Evolutionary conservation across 37 sponge, comb jelly and placozoan species (phyloP), one percentile per base, ranked within the genome.

Genomic region (Ephydatia muelleri): DNA sequence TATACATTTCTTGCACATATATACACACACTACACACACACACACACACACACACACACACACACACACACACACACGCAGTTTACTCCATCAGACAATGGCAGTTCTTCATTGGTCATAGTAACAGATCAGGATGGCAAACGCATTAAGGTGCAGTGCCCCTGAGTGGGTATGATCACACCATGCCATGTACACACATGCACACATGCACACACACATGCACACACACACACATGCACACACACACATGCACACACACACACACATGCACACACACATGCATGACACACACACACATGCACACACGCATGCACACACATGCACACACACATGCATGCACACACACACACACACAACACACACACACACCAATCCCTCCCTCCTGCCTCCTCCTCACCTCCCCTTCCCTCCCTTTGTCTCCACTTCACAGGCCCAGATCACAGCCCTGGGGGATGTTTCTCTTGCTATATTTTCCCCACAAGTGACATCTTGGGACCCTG

Each of bases 401-500:
- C 67, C 68, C 77, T 66, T 49, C 57, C 68, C 76, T 43, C 43
- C 80, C 13, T 37, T 31, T 29, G 9, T 57, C 28, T 6, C 38
- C 36, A 4, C 47, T 37, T 13, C 77, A 38, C 72, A 33, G 32
- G 29, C 12, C 14, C 72, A 71, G 13, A 12, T 71, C 1, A 1
- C 72, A 13, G 33, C 72, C 6, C 72, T 13, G 30, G 30, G 29
- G 8, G 72, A 13, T 71, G 13, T 33, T 0, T 25, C 74, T 22
- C 74, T 38, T 37, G 1, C 30, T 22, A 38, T 69, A 84, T 90
- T 66, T 92, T 97, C 80, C 78, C 93, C 77, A 90, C 92, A 22
- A 90, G 90, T 9, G 94, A 91, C 64, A 91, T 95, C 65, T 64
- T 93, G 21, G 83, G 84, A 3, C 89, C 94, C 8, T 80, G 82